Base-by-base conservation (phyloP, 2,888 invertebrate species). In the Drosophila peninsularis region DNA sequence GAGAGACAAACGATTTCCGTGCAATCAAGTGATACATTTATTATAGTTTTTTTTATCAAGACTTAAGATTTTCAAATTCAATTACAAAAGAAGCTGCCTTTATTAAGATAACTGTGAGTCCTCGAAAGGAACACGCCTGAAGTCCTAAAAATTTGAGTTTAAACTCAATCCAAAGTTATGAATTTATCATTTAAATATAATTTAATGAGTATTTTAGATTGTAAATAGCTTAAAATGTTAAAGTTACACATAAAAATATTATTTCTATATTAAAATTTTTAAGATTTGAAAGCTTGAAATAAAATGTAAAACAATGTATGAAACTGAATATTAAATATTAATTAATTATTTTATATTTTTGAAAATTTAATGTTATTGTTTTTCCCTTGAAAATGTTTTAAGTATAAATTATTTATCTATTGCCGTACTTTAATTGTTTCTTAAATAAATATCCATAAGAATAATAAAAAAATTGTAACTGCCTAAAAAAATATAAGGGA, bases 21-120 rank as follows among this genome's bases (percentile, higher is more conserved):
- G 52, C 47, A 49, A 32, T 62, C 52, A 66, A 63, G 54, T 78
- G 65, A 74, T 78, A 55, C 53, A 41, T 21, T 17, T 37, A 37
- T 36, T 24, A 14, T 37, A 37, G 2, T 32, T 19, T 1, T 19
- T 1, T 42, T 32, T 5, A 17, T 21, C 11, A 6, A n/a, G n/a
- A 30, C 2, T 21, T n/a, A 6, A 32, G 2, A 1, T 13, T 1
- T 14, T 14, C 3, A 19, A 30, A 2, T 11, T 47, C 6, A 27
- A n/a, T 11, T 17, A 30, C 6, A 10, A 11, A 6, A n/a, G n/a
- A 30, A 11, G 17, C 27, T 45, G 27, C 27, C 45, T 10, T n/a
- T 27, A 45, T 10, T 0, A n/a, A 27, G 24, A 5, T 7, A 21
- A 7, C 14, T 24, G 24, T 42, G 21, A 14, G 6, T 45, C n/a